These are phyloP conservation scores for Trichechus manatus DNA, from an alignment of 2,113 vertebrate genomes.

Conservation along the genomic window DNA sequence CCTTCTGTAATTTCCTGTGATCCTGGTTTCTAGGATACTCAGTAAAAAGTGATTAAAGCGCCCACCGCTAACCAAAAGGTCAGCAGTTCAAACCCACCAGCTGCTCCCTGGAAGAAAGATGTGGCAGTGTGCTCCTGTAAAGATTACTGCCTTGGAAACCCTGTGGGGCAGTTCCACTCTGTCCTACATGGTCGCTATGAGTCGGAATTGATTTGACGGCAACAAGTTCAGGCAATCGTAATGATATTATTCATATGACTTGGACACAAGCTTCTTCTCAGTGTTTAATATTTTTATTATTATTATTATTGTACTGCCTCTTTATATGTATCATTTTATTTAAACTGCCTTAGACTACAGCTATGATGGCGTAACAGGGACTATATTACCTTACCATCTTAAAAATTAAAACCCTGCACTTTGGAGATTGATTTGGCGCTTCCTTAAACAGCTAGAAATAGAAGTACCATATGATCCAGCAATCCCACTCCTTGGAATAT, in stretches of 20 bases:
- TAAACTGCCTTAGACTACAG: slow-evolving; percentile 1
- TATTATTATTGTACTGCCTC: background rate
- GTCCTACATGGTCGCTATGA: too few species aligned
- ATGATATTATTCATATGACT: background rate
- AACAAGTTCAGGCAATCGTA: background rate
- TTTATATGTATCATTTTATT: background rate
- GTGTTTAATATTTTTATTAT: background rate
- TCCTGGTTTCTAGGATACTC: background rate
- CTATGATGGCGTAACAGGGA: background rate
- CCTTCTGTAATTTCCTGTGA: background rate
- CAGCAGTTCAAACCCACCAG: background rate
- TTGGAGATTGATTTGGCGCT: too few species aligned
- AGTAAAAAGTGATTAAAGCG: background rate
- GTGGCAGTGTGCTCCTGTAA: background rate
- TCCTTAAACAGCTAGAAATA: too few species aligned
- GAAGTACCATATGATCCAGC: too few species aligned
- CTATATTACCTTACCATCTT: background rate
- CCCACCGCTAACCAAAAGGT: background rate
- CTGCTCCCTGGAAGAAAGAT: background rate
- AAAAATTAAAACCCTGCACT: background rate
- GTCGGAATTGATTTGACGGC: too few species aligned
- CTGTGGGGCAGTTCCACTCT: too few species aligned
- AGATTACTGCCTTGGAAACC: background rate
- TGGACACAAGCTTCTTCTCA: slow-evolving; percentile 2
- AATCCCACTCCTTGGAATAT: too few species aligned